Conservation (phyloP, 1,140 invertebrate species). For the Dendroctonus valens region DNA sequence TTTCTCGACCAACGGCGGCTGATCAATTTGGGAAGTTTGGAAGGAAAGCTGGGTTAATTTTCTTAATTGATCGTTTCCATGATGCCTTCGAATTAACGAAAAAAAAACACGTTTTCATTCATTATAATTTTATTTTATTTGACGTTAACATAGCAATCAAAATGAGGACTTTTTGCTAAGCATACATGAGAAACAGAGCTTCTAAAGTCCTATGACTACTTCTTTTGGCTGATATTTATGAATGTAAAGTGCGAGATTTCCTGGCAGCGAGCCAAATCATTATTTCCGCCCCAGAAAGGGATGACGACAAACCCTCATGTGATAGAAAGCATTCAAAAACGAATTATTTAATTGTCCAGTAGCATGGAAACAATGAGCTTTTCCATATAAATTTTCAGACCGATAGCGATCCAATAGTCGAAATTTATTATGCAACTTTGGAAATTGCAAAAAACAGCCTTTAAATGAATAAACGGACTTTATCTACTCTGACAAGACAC, state of each 20-base stretch:
- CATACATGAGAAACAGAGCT: conserved; percentile 16
- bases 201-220: conserved; percentile 24
- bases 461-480: too few relatives aligned
- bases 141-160: conserved; percentile 5
- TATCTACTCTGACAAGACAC: too few relatives aligned
- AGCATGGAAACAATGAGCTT: not conserved
- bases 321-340: conserved; percentile 7
- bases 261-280: conserved; percentile 29
- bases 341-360: not conserved
- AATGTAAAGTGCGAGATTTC: conserved; percentile 29
- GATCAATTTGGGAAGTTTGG: too few relatives aligned
- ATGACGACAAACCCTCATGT: conserved; percentile 15
- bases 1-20: too few relatives aligned
- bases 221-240: conserved; percentile 31
- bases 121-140: not conserved
- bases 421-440: too few relatives aligned
- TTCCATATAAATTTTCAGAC: too few relatives aligned
- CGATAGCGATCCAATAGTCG: too few relatives aligned
- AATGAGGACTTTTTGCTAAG: conserved; percentile 3
- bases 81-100: too few relatives aligned
- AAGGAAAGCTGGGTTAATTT: too few relatives aligned
- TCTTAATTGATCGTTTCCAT: too few relatives aligned
- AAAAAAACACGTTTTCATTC: too few relatives aligned
- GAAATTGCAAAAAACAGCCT: too few relatives aligned
- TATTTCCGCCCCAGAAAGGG: conserved; percentile 14